Evolutionary conservation across 1,140 invertebrate species (phyloP).

Genomic region (Zaprionus ornatus): DNA sequence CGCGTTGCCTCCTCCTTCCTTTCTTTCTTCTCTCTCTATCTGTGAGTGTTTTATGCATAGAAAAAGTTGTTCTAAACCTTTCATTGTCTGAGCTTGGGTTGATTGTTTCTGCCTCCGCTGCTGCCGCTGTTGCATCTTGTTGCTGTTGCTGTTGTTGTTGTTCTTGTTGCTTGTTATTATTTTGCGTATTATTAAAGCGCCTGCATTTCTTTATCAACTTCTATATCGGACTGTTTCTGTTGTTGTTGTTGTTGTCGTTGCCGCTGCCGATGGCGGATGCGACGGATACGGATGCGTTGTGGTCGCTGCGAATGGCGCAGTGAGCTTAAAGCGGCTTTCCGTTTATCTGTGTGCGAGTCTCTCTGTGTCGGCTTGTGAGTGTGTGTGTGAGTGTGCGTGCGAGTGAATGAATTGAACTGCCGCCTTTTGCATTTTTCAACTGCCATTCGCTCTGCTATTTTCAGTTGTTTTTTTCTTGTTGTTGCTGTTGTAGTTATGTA

Average conservation of each 20-base stretch:
- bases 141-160: constrained; percentile 42
- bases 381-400: constrained; percentile 30
- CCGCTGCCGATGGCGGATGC: constrained; percentile 39
- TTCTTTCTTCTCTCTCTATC: neutral
- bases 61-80: constrained; percentile 53
- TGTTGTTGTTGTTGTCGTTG: constrained; percentile 36
- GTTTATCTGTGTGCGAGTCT: constrained; percentile 2
- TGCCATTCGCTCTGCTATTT: constrained; percentile 24
- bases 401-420: constrained; percentile 64
- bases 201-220: constrained; percentile 70
- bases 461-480: constrained; percentile 13
- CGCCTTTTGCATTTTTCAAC: constrained; percentile 72
- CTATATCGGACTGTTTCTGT: constrained; percentile 37
- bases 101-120: constrained; percentile 54
- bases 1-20: neutral
- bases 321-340: constrained; percentile 69
- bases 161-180: constrained; percentile 66
- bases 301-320: constrained; percentile 24
- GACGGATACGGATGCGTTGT: constrained; percentile 59
- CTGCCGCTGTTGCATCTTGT: constrained; percentile 15
- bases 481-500: constrained; percentile 5
- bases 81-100: constrained; percentile 60
- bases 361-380: neutral
- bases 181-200: constrained; percentile 76
- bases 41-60: constrained; percentile 8